Evolutionary conservation across 2,797 vertebrate genomes (phyloP).

Genomic region (Cichlasoma orientale): DNA sequence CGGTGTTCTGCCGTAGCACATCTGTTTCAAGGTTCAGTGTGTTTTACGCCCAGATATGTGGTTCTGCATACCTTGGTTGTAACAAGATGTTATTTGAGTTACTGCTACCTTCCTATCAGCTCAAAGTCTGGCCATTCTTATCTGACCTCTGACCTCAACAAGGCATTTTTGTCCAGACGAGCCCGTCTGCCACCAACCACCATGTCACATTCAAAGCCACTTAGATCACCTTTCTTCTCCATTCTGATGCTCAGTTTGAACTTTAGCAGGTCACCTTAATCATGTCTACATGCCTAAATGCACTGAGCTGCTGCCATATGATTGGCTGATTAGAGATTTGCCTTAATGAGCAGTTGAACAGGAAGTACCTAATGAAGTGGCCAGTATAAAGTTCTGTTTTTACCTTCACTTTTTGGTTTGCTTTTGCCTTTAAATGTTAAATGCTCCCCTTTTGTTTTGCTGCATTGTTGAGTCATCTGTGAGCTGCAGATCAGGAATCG

Average conservation of each 20-base stretch:
- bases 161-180: background rate
- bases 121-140: background rate
- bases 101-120: background rate
- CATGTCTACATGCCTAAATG: background rate
- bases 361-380: background rate
- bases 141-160: background rate
- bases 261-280: background rate
- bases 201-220: background rate
- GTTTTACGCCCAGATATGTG: background rate
- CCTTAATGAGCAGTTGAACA: rapidly evolving
- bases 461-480: conserved; percentile 3
- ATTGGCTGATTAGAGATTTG: background rate
- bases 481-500: background rate
- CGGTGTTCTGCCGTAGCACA: rapidly evolving
- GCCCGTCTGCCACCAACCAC: background rate
- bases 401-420: background rate
- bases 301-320: background rate
- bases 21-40: background rate
- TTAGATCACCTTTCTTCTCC: rapidly evolving
- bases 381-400: background rate
- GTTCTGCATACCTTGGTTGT: background rate
- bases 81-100: background rate
- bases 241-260: background rate
- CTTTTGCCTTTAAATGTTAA: background rate
- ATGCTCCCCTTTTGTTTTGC: background rate